Evolutionary conservation across 2,797 vertebrate species (phyloP).

Genomic region (Loriculus beryllinus): DNA sequence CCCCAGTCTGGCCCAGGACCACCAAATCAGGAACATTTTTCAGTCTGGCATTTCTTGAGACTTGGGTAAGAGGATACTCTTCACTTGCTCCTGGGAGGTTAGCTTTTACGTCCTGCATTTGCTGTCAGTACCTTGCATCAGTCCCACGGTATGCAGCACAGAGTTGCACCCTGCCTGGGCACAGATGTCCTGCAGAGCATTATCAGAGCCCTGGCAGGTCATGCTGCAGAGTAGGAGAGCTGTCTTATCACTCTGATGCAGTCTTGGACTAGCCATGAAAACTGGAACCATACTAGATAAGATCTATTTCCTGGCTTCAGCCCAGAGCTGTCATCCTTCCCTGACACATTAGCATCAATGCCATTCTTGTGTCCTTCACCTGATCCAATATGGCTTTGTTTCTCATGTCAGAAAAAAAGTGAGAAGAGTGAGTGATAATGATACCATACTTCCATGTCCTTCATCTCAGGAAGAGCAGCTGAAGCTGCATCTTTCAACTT

Average conservation of each 20-base stretch:
- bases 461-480: background rate
- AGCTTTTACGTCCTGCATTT: background rate
- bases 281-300: background rate
- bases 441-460: background rate
- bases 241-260: accelerated
- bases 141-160: background rate
- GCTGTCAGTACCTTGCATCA: too few relatives aligned
- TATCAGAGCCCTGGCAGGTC: background rate
- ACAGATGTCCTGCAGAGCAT: background rate
- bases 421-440: background rate
- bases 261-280: background rate
- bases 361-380: background rate
- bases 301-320: background rate
- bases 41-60: background rate
- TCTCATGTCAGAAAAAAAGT: background rate
- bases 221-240: background rate
- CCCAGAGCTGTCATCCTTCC: background rate
- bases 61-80: background rate
- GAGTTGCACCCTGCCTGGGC: background rate
- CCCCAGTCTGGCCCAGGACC: background rate
- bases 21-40: background rate
- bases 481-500: background rate
- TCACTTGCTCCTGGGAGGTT: background rate
- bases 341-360: background rate
- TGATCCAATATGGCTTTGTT: background rate